These are phyloP conservation scores for Tachysurus fulvidraco DNA, from an alignment of 2,113 vertebrate species.

Conservation along the genomic window DNA sequence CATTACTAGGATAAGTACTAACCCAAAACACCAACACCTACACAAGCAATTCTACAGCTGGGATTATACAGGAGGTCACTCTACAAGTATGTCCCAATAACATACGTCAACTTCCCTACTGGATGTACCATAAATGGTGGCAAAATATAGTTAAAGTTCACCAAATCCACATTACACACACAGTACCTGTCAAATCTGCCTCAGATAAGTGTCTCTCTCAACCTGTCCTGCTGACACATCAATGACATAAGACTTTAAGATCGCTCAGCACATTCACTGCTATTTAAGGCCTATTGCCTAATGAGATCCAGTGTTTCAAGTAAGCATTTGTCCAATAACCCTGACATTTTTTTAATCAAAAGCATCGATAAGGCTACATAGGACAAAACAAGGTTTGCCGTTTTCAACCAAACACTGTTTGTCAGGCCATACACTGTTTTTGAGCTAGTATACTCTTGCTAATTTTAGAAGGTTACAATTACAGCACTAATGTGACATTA, in stretches of 20 bases:
- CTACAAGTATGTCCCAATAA: background rate
- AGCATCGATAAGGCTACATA: background rate
- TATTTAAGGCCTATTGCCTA: background rate
- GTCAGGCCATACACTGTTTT: background rate
- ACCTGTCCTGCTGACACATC: background rate
- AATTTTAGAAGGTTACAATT: background rate
- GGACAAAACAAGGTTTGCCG: background rate
- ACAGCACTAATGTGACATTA: slow-evolving; percentile 11
- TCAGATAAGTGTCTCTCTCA: background rate
- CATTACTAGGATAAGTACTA: background rate
- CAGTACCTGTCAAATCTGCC: background rate
- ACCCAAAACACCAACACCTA: background rate
- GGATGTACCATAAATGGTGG: background rate
- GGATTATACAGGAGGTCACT: background rate
- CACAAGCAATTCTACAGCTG: background rate
- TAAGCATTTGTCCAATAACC: background rate
- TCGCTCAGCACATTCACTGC: background rate
- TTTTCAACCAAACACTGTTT: background rate
- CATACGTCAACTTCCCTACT: background rate
- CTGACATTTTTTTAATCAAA: background rate
- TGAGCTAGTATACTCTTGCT: background rate
- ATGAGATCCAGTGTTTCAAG: background rate
- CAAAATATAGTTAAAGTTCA: background rate
- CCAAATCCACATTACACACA: background rate
- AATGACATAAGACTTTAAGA: background rate